Base-by-base conservation (phyloP, 2,113 vertebrate species). In the Campylomormyrus numenius region DNA sequence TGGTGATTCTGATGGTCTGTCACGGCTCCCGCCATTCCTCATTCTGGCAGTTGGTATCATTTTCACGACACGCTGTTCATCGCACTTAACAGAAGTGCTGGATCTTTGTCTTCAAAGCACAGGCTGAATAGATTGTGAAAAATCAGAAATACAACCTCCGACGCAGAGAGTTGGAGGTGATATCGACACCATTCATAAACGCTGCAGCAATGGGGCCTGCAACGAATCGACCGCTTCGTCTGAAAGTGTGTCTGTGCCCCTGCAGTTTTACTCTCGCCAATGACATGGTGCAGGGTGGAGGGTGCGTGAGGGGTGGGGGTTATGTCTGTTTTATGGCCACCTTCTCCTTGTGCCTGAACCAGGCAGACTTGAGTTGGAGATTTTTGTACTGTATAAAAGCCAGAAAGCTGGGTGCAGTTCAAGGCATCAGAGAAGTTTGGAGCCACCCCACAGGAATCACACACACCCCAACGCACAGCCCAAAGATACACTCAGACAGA, bases 201-300 rank as follows among this genome's bases (percentile, higher is more conserved):
- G 80, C 17, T 17, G 35, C 31, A 83, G 70, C 3, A 17, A 39
- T 27, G 46, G 17, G 46, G 49, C 45, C 74, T 56, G 27, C 10
- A 8, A 46, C 3, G 52, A 89, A 89, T 45, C 19, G 31, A 53
- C 31, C 50, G 88, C 88, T 89, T 42, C 11, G 35, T n/a, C 50
- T 88, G 87, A 58, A 88, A 88, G 13, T 74, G 42, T 49, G 42
- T 15, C 88, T 88, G 42, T 66, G 15, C 27, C 86, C 7, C 8
- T 10, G 31, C 88, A 58, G 88, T 84, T 89, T 89, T 84, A 89
- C 31, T 77, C 21, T 56, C 88, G 19, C 31, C 88, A 84, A 39
- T 45, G 21, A 84, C 74, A 15, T 39, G 88, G 35, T 31, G 88
- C 17, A 48, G 48, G 27, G 48, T 35, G 70, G 27, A 80, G 27